Percentiles rank a stretch among this genome's conserved stretches.
phyloP scores from a whole-genome alignment of 2,888 invertebrate species.

The Micropterix aruncella region DNA sequence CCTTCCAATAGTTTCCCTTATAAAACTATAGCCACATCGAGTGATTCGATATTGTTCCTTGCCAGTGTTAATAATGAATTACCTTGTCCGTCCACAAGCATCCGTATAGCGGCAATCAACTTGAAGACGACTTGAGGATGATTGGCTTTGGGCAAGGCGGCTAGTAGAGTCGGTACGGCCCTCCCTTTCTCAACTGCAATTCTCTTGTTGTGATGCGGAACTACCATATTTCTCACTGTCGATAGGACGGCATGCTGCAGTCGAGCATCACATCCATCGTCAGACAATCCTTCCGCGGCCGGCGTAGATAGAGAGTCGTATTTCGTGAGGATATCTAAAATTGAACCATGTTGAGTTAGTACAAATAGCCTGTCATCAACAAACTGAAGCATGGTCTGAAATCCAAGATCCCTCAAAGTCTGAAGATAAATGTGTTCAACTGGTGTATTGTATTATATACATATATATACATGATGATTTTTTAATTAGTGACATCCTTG shows the following conservation, averaged over 20 bases:
- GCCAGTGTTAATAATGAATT: constrained; percentile 3
- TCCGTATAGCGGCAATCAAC: constrained; percentile 69
- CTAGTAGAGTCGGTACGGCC: constrained; percentile 39
- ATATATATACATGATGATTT: no score
- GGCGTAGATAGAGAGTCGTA: constrained; percentile 12
- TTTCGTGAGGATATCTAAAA: background rate
- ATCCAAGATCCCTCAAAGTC: no score
- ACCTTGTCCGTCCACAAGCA: constrained; percentile 79
- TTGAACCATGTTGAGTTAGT: no score
- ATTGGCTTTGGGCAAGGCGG: constrained; percentile 50
- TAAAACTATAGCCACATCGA: background rate
- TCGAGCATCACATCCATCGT: constrained; percentile 14
- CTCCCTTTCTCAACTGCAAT: constrained; percentile 53
- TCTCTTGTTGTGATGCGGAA: constrained; percentile 61
- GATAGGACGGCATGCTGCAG: constrained; percentile 64
- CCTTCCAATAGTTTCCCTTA: background rate
- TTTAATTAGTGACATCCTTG: no score
- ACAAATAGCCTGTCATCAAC: no score
- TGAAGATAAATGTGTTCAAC: no score
- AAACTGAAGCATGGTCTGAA: no score
- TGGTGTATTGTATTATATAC: no score
- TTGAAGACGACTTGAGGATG: constrained; percentile 78
- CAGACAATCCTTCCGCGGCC: constrained; percentile 9
- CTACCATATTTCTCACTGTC: constrained; percentile 62
- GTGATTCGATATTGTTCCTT: background rate